Evolutionary conservation across 2,113 vertebrate species (phyloP).

Genomic region (Micromys minutus): DNA sequence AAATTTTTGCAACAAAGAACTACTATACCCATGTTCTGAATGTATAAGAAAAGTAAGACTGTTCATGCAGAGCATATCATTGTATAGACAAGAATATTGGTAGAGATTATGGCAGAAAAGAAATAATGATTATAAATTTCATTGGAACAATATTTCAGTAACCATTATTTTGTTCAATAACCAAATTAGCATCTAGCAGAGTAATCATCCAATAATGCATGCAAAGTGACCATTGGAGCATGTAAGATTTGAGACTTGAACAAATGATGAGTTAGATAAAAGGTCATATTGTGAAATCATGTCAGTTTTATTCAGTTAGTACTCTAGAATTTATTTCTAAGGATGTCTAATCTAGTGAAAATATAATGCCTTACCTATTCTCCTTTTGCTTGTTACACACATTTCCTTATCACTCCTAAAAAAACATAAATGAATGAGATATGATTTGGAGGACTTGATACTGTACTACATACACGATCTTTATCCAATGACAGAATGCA

Average conservation of each 20-base stretch:
- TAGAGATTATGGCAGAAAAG: neutral
- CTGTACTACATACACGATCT: neutral
- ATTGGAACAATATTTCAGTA: neutral
- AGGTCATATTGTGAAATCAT: neutral
- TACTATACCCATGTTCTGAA: neutral
- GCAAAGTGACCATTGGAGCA: neutral
- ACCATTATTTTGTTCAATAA: neutral
- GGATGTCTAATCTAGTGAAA: neutral
- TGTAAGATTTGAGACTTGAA: neutral
- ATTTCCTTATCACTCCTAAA: neutral
- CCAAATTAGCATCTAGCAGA: neutral
- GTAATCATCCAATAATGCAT: neutral
- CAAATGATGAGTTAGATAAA: neutral
- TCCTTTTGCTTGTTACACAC: neutral
- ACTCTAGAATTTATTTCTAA: conserved; percentile 2
- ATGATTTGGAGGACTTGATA: neutral
- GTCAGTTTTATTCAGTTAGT: neutral
- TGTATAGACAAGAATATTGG: neutral
- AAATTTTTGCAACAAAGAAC: neutral
- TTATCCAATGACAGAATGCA: neutral
- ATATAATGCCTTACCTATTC: neutral
- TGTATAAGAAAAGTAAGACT: neutral
- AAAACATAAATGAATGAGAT: neutral
- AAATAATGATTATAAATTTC: neutral
- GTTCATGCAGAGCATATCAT: neutral